Evolutionary conservation across 2,113 vertebrate species (phyloP), one percentile per base, ranked within the genome.

Genomic region (Hiodon alosoides): DNA sequence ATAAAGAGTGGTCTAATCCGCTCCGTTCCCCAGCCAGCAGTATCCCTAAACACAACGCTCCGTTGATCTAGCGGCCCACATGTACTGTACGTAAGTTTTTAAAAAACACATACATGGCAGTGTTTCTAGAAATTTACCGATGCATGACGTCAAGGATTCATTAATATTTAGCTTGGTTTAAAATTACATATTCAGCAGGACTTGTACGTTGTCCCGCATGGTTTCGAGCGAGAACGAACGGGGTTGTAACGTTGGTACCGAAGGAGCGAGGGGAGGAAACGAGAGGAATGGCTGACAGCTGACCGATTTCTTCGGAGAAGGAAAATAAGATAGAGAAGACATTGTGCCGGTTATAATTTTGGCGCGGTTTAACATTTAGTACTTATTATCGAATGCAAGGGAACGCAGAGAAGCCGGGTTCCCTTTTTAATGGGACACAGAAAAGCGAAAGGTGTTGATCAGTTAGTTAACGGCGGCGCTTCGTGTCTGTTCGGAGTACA

Each of bases 161-260:
- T 77, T 71, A 81, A 79, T 78, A 79, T 80, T 62, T 66, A 81
- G 69, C 68, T 64, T 4, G 31, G 53, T 57, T 16, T 72, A 31
- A 60, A 78, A 81, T 77, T 77, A 74, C 78, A 82, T 82, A 79
- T 75, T 79, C 72, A 79, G 70, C 48, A 78, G 60, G 67, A 65
- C 62, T 67, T 79, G 87, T 86, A 86, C 84, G 82, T 85, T 87
- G 84, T 87, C 86, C 87, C 79, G 85, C 82, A 87, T 85, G 83
- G 84, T 83, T 87, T 80, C 81, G 82, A 75, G 83, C 71, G 78
- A 83, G 81, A 86, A 78, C 67, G 83, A 59, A 48, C 9, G 53
- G 67, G 53, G 60, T 57, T 57, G 83, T 85, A 85, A 80, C 80
- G 81, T 77, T 87, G 85, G 85, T 83, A 85, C 64, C 68, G 67